Base-by-base conservation (phyloP, 2,113 vertebrate genomes). In the Hylia prasina region DNA sequence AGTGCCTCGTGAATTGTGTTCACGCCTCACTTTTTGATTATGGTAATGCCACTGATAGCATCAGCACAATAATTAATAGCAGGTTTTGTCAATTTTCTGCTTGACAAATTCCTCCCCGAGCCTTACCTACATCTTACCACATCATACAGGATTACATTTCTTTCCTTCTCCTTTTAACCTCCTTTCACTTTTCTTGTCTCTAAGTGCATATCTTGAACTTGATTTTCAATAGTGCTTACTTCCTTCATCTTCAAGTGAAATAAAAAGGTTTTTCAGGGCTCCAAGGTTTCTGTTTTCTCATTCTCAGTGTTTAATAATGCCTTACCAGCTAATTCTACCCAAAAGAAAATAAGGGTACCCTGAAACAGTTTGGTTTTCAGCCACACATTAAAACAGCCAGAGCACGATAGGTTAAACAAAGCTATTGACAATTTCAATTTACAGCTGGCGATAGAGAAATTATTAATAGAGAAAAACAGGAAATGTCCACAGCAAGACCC, bases 11-110 rank as follows among this genome's bases (percentile, higher is more conserved):
- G 89, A 96, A 91, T 83, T 94, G 80, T 76, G 50, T 86, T 92
- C 87, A 94, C n/a, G 53, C 92, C 90, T 96, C 95, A 90, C 90
- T 96, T 94, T 96, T 97, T 96, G 90, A 96, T 96, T 97, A 97
- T 97, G 95, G 84, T 94, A 97, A 97, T 97, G 54, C 37, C 58
- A 84, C 54, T 90, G 97, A 97, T 96, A 96, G 14, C 84, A 97
- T 96, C 95, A 93, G 93, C 90, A 91, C 93, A 96, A 96, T 97
- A 97, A 97, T 97, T 97, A 97, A 96, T 97, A 95, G 93, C 95
- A 97, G 90, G 93, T 96, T 97, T 97, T 97, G 95, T 96, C 97
- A 97, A 97, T 97, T 97, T 97, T 97, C 96, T 97, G 96, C 97
- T 97, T 96, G 94, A 96, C 86, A 93, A 97, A 97, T 93, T 96